Base-by-base conservation (phyloP, 2,797 vertebrate genomes). In the Arnoldichthys spilopterus region DNA sequence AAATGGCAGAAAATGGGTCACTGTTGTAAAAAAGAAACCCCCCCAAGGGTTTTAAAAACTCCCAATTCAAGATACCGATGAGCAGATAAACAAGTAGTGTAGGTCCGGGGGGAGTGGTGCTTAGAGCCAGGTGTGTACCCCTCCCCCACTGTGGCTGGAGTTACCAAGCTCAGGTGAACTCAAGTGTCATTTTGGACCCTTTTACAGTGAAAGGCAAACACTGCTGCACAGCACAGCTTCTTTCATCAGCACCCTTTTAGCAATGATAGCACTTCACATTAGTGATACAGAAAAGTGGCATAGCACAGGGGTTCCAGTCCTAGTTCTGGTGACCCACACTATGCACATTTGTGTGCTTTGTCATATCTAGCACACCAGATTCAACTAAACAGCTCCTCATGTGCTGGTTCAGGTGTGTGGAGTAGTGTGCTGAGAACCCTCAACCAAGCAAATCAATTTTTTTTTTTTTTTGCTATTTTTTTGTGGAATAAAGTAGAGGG, bases 61-160 rank as follows among this genome's bases (percentile, higher is more conserved):
- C 66, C 11, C 66, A 45, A 76, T 34, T 49, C 22, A 37, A 56
- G 28, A 13, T 53, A 70, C 26, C 34, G 28, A 70, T n/a, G 34
- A 75, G 70, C 71, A 80, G 82, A 72, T 82, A 88, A 86, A 88
- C 84, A 85, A 86, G 77, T 74, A 2, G 1, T 78, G 70, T 66
- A 28, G 49, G 68, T 82, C 85, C 59, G 43, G 43, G 34, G 83
- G 80, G 85, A 83, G 26, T 37, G 43, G 16, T 74, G 75, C 73
- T 43, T 67, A 78, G 49, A 79, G 81, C 26, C 53, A 67, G n/a
- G 78, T 77, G 80, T 70, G 72, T 69, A 43, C 70, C 37, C 67
- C 61, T 72, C 72, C 83, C 77, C 78, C 74, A 61, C 61, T 45
- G 20, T 16, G 28, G 28, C 61, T 71, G 47, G 30, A 30, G 28